Evolutionary conservation across 2,888 invertebrate genomes (phyloP).

Genomic region (Ctenicera cuprea): DNA sequence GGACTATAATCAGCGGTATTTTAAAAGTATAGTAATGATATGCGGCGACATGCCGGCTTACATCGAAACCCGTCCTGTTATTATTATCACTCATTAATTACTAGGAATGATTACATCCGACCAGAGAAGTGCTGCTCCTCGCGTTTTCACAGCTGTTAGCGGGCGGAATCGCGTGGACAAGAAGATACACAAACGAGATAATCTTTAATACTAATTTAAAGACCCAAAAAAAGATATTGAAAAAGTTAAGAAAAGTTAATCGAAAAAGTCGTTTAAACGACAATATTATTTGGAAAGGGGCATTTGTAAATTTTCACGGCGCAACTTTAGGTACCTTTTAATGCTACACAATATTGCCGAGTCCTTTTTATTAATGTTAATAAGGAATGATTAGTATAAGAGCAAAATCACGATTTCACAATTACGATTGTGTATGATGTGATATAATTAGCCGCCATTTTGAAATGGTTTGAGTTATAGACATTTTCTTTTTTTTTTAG

Average conservation of each 20-base stretch:
- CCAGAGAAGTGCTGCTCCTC: slow-evolving; percentile 28
- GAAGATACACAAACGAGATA: neutral
- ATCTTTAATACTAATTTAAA: neutral
- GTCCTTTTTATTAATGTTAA: too few species aligned
- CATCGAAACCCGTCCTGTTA: slow-evolving; percentile 41
- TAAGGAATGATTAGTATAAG: too few species aligned
- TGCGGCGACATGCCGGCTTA: slow-evolving; percentile 44
- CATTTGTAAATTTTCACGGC: too few species aligned
- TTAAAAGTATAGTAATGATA: slow-evolving; percentile 40
- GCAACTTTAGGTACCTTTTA: too few species aligned
- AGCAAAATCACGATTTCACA: too few species aligned
- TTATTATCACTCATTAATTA: slow-evolving; percentile 45
- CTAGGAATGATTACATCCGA: slow-evolving; percentile 38
- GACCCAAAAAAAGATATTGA: too few species aligned
- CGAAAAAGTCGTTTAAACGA: neutral
- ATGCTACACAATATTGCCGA: too few species aligned
- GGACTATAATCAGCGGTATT: slow-evolving; percentile 31
- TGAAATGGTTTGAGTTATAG: too few species aligned
- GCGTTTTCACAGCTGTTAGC: neutral
- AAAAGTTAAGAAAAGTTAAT: neutral
- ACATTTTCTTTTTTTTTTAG: too few species aligned
- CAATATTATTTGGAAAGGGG: too few species aligned
- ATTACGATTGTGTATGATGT: too few species aligned
- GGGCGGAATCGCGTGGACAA: slow-evolving; percentile 1
- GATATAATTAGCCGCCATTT: too few species aligned